These are phyloP conservation scores for Procambarus virginalis DNA, from an alignment of 1,140 invertebrate species.

Conservation along the genomic window DNA sequence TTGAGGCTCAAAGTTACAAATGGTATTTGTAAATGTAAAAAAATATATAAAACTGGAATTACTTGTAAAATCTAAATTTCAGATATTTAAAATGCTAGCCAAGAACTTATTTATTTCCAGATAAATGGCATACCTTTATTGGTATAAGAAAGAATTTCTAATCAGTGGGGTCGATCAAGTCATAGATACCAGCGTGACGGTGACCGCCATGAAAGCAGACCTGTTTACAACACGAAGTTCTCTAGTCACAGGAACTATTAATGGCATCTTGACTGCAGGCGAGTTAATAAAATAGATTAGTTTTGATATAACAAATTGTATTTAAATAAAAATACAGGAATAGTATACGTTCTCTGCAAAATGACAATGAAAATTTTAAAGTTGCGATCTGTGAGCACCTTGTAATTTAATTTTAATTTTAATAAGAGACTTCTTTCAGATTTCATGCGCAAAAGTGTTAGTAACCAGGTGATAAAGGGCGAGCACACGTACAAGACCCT, in stretches of 20 bases:
- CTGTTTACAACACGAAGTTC: not conserved
- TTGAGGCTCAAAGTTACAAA: too few relatives aligned
- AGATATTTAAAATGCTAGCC: too few relatives aligned
- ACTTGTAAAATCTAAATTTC: too few relatives aligned
- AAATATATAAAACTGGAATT: too few relatives aligned
- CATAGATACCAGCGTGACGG: not conserved
- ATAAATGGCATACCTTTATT: not conserved
- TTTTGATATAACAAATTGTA: too few relatives aligned
- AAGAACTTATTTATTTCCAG: not conserved
- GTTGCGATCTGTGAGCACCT: too few relatives aligned
- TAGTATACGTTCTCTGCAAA: too few relatives aligned
- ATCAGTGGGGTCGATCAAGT: conserved; percentile 13
- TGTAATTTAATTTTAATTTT: too few relatives aligned
- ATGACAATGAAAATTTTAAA: too few relatives aligned
- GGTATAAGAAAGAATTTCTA: not conserved
- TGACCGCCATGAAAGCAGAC: not conserved
- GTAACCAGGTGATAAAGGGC: not conserved
- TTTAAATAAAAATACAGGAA: too few relatives aligned
- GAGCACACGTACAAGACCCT: not conserved
- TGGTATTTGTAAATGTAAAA: too few relatives aligned
- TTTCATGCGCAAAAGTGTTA: conserved; percentile 8
- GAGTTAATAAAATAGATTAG: not conserved
- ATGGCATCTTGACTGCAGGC: conserved; percentile 3
- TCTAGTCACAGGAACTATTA: not conserved
- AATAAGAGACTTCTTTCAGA: not conserved